Evolutionary conservation across 2,888 invertebrate species (phyloP).

Genomic region (Drosophila ezoana): DNA sequence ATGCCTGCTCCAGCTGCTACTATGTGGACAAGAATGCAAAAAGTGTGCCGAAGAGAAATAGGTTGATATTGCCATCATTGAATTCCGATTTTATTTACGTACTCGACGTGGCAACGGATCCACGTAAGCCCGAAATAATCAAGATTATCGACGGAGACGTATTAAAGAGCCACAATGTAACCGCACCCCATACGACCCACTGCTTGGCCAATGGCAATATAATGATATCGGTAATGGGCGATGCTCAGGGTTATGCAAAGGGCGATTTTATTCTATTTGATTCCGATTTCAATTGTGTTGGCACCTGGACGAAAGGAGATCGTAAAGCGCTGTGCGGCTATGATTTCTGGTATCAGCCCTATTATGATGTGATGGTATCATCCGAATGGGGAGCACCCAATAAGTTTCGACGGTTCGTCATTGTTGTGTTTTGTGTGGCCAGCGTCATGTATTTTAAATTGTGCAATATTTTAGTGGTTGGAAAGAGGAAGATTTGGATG

Average conservation of each 20-base stretch:
- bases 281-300: slow-evolving; percentile 88
- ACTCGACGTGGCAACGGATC: slow-evolving; percentile 91
- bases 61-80: slow-evolving; percentile 93
- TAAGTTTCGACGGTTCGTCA: slow-evolving; percentile 87
- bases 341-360: slow-evolving; percentile 99
- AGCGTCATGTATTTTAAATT: not conserved
- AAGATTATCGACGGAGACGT: slow-evolving; percentile 94
- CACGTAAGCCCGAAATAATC: slow-evolving; percentile 89
- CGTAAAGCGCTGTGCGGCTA: slow-evolving; percentile 91
- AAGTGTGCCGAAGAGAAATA: slow-evolving; percentile 88
- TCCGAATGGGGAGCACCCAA: slow-evolving; percentile 97
- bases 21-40: slow-evolving; percentile 82
- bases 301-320: slow-evolving; percentile 90
- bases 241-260: slow-evolving; percentile 92
- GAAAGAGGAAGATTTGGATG: slow-evolving; percentile 85
- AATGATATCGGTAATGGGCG: slow-evolving; percentile 98
- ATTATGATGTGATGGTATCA: slow-evolving; percentile 95
- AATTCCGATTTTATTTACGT: slow-evolving; percentile 93
- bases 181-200: slow-evolving; percentile 97
- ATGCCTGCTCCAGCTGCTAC: slow-evolving; percentile 97
- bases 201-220: slow-evolving; percentile 96
- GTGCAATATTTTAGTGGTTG: slow-evolving; percentile 85
- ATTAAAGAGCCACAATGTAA: slow-evolving; percentile 90
- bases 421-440: not conserved
- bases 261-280: slow-evolving; percentile 96